Base-by-base conservation (phyloP, 2,113 vertebrate genomes). In the Phocoena phocoena region DNA sequence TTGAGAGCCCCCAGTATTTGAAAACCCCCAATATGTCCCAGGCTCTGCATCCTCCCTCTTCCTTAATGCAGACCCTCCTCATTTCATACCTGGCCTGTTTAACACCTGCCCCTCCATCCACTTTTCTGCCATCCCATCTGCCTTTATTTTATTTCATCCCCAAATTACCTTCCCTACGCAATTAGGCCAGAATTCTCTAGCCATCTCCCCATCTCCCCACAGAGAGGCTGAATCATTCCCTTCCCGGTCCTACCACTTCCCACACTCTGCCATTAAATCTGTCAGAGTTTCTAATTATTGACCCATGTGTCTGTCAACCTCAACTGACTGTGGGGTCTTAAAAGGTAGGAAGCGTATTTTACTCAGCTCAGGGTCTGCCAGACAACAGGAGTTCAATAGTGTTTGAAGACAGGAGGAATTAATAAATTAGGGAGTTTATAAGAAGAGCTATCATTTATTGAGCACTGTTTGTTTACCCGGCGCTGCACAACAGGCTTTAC, bases 391-490 rank as follows among this genome's bases (percentile, higher is more conserved):
- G 50, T 65, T 94, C 94, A 79, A 62, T 92, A 86, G 83, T 53
- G 63, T 71, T 93, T 70, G 70, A 90, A 71, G 60, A 88, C 10
- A 84, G 44, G 36, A 88, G 44, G 44, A 60, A 97, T 90, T 87
- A 21, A 88, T 96, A 80, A 94, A 95, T 95, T 83, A 90, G 76
- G 44, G 25, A 53, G 28, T 84, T 96, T 85, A 97, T 94, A 92
- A 88, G 67, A 63, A 50, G n/a, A 74, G 47, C 82, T 55, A 93
- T 94, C 80, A 79, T 95, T 86, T 85, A 77, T 58, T n/a, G 74
- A 92, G 62, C 84, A 93, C 7, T 41, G 26, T 80, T 71, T 85
- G 47, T 84, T 8, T 80, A 60, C 11, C 31, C n/a, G 58, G 31
- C 28, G 9, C n/a, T 65, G 3, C 76, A 47, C 23, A 95, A 89